Percentiles rank a stretch among this genome's conserved stretches.
These are phyloP conservation scores for Limnodromus scolopaceus DNA, from an alignment of 2,797 vertebrate genomes.

Conservation along the genomic window DNA sequence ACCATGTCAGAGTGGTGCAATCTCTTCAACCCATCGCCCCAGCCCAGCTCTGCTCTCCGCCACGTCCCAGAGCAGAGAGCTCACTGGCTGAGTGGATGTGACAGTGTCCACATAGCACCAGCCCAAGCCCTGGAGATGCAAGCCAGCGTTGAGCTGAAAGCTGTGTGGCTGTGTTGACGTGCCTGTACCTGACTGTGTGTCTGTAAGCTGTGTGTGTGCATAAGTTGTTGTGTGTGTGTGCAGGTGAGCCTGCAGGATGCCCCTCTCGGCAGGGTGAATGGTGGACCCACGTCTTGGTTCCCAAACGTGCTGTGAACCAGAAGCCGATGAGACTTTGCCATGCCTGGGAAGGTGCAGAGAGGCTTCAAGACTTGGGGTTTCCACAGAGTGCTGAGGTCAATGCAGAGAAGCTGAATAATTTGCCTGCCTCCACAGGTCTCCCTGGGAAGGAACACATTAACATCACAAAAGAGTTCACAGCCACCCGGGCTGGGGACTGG, in stretches of 20 bases:
- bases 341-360: background rate
- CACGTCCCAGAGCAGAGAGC: accelerated
- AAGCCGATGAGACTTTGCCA: accelerated
- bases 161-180: background rate
- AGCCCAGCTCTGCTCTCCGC: background rate
- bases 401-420: background rate
- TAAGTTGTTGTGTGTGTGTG: background rate
- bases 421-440: background rate
- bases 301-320: accelerated
- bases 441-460: background rate
- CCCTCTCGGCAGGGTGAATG: accelerated
- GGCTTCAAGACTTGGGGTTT: background rate
- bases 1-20: accelerated
- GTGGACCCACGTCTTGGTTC: background rate
- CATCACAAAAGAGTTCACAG: background rate
- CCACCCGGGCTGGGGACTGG: background rate
- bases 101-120: background rate
- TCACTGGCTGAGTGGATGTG: background rate
- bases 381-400: background rate
- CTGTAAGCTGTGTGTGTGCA: background rate
- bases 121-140: background rate
- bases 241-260: background rate
- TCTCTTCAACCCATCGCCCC: background rate
- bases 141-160: background rate
- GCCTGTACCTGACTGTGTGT: constrained; percentile 11